These are phyloP conservation scores for Nomada fabriciana DNA, from an alignment of 2,888 invertebrate species.

Conservation along the genomic window DNA sequence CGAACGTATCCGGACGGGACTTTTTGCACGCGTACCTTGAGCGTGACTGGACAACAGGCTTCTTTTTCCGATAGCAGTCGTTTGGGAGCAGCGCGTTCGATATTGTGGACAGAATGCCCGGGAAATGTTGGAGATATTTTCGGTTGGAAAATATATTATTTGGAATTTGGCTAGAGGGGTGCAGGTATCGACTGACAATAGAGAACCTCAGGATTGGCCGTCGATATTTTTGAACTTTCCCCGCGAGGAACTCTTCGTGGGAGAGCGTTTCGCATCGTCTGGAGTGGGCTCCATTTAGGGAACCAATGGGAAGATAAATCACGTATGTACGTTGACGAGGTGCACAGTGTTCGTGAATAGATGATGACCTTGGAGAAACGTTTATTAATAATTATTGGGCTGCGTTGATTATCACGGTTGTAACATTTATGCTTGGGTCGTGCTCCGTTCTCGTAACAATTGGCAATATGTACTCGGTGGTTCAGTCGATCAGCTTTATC, in stretches of 20 bases:
- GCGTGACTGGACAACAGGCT: neutral
- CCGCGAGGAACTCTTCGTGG: neutral
- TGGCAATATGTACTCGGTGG: too few relatives aligned
- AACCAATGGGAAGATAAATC: neutral
- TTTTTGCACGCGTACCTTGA: conserved; percentile 15
- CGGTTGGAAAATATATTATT: neutral
- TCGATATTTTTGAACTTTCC: neutral
- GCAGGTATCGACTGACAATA: neutral
- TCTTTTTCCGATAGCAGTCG: conserved; percentile 11
- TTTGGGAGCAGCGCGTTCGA: neutral
- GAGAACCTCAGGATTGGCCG: neutral
- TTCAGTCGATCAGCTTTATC: neutral
- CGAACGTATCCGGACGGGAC: neutral
- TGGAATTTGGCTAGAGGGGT: neutral
- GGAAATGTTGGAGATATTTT: neutral
- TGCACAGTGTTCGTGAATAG: too few relatives aligned
- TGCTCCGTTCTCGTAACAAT: neutral
- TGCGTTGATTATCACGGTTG: neutral
- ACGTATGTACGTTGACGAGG: neutral
- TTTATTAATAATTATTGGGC: too few relatives aligned
- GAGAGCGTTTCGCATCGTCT: neutral
- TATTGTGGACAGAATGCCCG: neutral
- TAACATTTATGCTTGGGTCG: neutral
- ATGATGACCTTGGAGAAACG: neutral
- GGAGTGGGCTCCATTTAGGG: neutral